phyloP scores from a whole-genome alignment of 2,113 vertebrate species.

The Siniperca knerii region DNA sequence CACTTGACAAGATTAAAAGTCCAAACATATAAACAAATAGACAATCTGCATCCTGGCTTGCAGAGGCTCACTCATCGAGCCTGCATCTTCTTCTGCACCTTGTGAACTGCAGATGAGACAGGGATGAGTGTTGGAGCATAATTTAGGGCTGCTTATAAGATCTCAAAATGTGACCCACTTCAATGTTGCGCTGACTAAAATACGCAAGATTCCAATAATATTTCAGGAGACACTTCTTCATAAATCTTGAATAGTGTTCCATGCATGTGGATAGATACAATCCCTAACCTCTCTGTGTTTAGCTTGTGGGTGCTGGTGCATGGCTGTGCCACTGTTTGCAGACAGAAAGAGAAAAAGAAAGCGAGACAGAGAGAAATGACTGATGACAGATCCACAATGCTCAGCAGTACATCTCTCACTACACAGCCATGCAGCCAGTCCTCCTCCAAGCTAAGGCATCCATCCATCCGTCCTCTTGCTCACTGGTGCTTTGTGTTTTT shows the following conservation, averaged over 20 bases:
- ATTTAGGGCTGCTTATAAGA: constrained; percentile 72
- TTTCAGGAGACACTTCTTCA: constrained; percentile 45
- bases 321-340: constrained; percentile 57
- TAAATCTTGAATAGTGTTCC: constrained; percentile 53
- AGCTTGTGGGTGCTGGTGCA: constrained; percentile 38
- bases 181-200: constrained; percentile 50
- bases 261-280: constrained; percentile 10
- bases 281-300: constrained; percentile 37
- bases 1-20: constrained; percentile 81
- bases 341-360: constrained; percentile 55
- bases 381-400: constrained; percentile 72
- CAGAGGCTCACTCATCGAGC: constrained; percentile 52
- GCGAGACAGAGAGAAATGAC: constrained; percentile 65
- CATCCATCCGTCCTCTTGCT: constrained; percentile 55
- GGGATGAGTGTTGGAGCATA: constrained; percentile 58
- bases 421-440: constrained; percentile 47
- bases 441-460: constrained; percentile 63
- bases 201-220: constrained; percentile 60
- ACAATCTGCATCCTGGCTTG: constrained; percentile 72
- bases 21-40: constrained; percentile 80
- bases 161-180: constrained; percentile 79
- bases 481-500: constrained; percentile 50
- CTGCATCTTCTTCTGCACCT: constrained; percentile 48
- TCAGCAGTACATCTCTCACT: constrained; percentile 72
- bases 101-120: constrained; percentile 62